phyloP scores from a whole-genome alignment of 2,888 invertebrate species.

The Acanthosepion pharaonis region DNA sequence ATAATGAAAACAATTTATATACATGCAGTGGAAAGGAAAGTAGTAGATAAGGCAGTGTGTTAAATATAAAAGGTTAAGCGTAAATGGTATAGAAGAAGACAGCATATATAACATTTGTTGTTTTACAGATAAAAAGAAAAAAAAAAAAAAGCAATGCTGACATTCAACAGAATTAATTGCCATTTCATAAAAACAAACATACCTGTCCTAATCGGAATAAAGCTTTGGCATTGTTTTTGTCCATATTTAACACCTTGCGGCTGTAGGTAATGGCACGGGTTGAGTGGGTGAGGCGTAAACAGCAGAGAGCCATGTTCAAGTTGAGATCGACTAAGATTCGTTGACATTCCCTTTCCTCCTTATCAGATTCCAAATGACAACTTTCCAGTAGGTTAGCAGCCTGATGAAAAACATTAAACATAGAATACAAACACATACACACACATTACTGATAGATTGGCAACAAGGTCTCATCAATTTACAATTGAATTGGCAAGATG shows the following conservation, averaged over 20 bases:
- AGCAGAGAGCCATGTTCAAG: conserved; percentile 53
- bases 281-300: conserved; percentile 50
- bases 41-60: no score
- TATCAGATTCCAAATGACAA: background rate
- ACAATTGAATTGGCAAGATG: no score
- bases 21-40: no score
- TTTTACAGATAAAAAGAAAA: background rate
- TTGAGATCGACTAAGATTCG: background rate
- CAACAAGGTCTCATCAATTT: no score
- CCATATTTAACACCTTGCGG: conserved; percentile 49
- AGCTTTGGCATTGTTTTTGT: conserved; percentile 51
- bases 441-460: no score
- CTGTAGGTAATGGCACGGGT: conserved; percentile 52
- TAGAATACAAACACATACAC: no score
- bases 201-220: conserved; percentile 54
- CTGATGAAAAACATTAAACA: background rate
- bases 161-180: background rate
- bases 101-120: no score
- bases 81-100: no score
- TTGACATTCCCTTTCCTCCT: background rate
- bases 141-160: background rate
- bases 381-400: background rate
- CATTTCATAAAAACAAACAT: background rate
- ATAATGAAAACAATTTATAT: no score
- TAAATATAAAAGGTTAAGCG: no score